These are phyloP conservation scores for Oscheius onirici DNA, from an alignment of 2,888 invertebrate genomes.

Conservation along the genomic window DNA sequence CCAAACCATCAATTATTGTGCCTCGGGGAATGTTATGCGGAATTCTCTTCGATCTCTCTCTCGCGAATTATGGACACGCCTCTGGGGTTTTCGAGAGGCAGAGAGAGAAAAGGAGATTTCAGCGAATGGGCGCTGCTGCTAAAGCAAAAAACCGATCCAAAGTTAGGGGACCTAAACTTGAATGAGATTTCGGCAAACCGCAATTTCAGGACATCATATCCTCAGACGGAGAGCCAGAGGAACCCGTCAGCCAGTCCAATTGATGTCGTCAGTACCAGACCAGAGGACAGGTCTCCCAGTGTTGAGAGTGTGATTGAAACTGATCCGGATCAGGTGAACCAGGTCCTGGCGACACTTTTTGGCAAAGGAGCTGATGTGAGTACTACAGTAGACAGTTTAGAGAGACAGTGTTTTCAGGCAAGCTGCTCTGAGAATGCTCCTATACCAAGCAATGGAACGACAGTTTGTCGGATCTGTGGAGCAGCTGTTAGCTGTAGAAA, in stretches of 20 bases:
- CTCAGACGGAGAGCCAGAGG: not conserved
- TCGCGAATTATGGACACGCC: conserved; percentile 19
- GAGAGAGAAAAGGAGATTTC: not conserved
- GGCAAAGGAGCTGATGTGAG: conserved; percentile 11
- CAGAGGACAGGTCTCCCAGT: conserved; percentile 3
- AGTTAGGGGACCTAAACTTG: no score
- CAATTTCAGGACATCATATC: conserved; percentile 21
- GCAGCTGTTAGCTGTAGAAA: conserved; percentile 33
- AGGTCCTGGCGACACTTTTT: conserved; percentile 21
- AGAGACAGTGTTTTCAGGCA: no score
- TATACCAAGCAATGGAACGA: conserved; percentile 29
- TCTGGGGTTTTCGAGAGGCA: conserved; percentile 7
- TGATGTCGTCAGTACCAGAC: not conserved
- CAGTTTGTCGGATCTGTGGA: conserved; percentile 26
- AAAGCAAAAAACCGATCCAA: no score
- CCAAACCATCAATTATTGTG: conserved; percentile 10
- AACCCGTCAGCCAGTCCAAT: not conserved
- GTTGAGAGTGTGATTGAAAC: conserved; percentile 14
- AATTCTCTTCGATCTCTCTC: not conserved
- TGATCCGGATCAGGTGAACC: conserved; percentile 8
- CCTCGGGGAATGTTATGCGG: conserved; percentile 15
- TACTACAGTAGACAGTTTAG: not conserved
- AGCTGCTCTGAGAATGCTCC: not conserved
- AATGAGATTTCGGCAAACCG: no score
- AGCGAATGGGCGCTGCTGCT: not conserved